Evolutionary conservation across 2,113 vertebrate genomes (phyloP).

Genomic region (Barnardius zonarius): DNA sequence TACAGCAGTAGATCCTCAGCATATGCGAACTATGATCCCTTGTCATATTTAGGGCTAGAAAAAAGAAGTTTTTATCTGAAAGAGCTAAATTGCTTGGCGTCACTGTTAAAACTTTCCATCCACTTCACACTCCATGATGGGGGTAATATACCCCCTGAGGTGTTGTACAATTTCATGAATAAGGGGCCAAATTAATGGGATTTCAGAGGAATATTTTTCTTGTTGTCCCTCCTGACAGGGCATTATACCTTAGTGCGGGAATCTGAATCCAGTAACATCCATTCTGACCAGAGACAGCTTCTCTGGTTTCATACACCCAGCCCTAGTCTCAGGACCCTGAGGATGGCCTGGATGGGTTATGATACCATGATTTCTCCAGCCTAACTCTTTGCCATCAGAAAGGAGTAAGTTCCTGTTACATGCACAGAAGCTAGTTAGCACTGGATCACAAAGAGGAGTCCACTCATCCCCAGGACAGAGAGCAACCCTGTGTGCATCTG

Average conservation of each 20-base stretch:
- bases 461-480: neutral
- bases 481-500: neutral
- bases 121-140: neutral
- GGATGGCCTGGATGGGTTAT: neutral
- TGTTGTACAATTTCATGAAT: neutral
- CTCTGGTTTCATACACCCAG: neutral
- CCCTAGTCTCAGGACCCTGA: neutral
- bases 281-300: neutral
- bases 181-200: neutral
- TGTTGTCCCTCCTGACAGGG: conserved; percentile 31
- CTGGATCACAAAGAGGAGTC: neutral
- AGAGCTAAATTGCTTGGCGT: neutral
- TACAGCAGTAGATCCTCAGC: neutral
- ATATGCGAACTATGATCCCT: neutral
- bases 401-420: neutral
- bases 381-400: neutral
- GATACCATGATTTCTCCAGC: neutral
- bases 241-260: conserved; percentile 5
- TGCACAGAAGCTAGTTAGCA: neutral
- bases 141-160: neutral
- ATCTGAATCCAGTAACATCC: conserved; percentile 6
- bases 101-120: neutral
- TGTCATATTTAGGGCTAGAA: neutral
- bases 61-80: neutral
- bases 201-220: conserved; percentile 18